Conservation (phyloP, 2,888 invertebrate genomes). For the Nephrotoma appendiculata region DNA sequence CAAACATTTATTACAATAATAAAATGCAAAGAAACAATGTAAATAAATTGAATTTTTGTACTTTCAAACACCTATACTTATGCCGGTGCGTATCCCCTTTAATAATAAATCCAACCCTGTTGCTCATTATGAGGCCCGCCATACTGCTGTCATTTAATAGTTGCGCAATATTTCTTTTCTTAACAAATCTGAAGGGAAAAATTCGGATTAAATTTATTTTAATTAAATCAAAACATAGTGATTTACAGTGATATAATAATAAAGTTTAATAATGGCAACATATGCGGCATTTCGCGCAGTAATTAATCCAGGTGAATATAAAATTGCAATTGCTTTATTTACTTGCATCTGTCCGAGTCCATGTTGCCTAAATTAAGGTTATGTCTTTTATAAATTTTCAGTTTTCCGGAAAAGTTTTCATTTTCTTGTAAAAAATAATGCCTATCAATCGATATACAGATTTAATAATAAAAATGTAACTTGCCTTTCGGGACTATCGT, state of each 20-base stretch:
- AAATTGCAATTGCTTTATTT: not conserved
- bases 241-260: not conserved
- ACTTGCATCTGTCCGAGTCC: not conserved
- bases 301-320: slow-evolving; percentile 7
- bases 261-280: slow-evolving; percentile 7
- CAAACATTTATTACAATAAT: slow-evolving; percentile 38
- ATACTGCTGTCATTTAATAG: not conserved
- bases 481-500: not conserved
- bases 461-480: not conserved
- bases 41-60: not conserved
- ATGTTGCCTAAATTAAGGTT: slow-evolving; percentile 1
- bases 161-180: slow-evolving; percentile 1
- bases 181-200: not conserved
- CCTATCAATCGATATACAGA: not conserved
- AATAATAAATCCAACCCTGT: not conserved
- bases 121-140: not conserved
- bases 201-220: not conserved
- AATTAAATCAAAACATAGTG: not conserved
- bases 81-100: not conserved
- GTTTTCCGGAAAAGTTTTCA: slow-evolving; percentile 7
- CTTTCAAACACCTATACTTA: not conserved
- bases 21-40: not conserved
- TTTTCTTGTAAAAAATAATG: slow-evolving; percentile 4
- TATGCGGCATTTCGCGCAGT: slow-evolving; percentile 7
- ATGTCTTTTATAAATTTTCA: not conserved